Percentiles rank a stretch among this genome's conserved stretches.
Evolutionary conservation across 2,113 vertebrate species (phyloP).

Genomic region (Manacus vitellinus): DNA sequence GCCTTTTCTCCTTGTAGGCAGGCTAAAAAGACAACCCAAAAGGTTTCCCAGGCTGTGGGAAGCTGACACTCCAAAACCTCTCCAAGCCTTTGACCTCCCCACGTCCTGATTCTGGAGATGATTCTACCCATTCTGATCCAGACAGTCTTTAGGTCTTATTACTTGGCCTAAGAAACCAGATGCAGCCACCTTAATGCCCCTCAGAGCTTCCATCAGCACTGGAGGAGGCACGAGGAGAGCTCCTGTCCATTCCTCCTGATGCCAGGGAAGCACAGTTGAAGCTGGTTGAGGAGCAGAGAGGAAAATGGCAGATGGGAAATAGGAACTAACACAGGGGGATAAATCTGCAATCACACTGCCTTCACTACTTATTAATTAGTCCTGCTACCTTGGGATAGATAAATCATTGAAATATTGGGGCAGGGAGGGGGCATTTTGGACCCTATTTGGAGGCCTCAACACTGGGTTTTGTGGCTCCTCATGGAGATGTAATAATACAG

Average conservation of each 20-base stretch:
- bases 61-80: background rate
- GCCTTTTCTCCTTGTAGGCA: background rate
- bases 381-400: background rate
- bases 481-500: background rate
- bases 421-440: background rate
- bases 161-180: background rate
- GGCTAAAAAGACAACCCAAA: background rate
- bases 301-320: background rate
- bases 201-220: background rate
- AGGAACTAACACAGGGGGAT: background rate
- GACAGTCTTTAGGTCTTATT: background rate
- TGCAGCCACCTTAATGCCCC: accelerated
- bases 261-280: accelerated
- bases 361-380: accelerated
- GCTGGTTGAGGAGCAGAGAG: background rate
- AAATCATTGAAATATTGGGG: background rate
- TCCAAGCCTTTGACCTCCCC: background rate
- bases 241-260: background rate
- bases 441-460: background rate
- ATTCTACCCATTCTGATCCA: background rate
- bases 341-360: background rate
- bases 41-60: background rate
- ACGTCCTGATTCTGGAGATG: background rate
- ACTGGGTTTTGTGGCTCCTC: background rate
- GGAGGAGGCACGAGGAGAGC: background rate